These are phyloP conservation scores for Diarsia dahlii DNA, from an alignment of 2,888 invertebrate species.

Conservation along the genomic window DNA sequence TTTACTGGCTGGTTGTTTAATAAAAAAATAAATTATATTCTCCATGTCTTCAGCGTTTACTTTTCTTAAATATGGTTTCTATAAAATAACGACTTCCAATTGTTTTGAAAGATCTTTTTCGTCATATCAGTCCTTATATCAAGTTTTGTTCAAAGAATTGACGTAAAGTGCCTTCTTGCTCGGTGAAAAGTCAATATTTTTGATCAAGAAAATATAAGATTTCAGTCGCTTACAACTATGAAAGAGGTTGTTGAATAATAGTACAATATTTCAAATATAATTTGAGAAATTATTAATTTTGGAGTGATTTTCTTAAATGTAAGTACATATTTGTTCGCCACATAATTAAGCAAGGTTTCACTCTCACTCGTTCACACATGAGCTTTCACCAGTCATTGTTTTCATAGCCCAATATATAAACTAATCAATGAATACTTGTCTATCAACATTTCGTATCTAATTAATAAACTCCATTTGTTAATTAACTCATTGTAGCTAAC, in stretches of 20 bases:
- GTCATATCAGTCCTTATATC: not conserved
- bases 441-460: slow-evolving; percentile 1
- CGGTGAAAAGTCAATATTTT: not conserved
- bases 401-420: slow-evolving; percentile 2
- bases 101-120: not conserved
- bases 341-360: not conserved
- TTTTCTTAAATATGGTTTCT: no score
- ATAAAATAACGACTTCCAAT: not conserved
- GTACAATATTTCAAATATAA: not conserved
- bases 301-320: not conserved
- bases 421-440: slow-evolving; percentile 4
- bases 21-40: not conserved
- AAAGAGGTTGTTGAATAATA: not conserved
- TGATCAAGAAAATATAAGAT: not conserved
- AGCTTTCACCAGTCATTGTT: not conserved
- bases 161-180: not conserved
- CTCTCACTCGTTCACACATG: not conserved
- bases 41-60: not conserved
- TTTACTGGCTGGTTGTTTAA: slow-evolving; percentile 3
- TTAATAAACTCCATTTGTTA: slow-evolving; percentile 31
- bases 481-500: slow-evolving; percentile 50
- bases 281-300: not conserved
- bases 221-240: not conserved
- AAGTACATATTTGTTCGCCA: not conserved
- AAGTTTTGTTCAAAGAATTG: not conserved